Conservation (phyloP, 1,140 invertebrate genomes). For the Bombus impatiens region DNA sequence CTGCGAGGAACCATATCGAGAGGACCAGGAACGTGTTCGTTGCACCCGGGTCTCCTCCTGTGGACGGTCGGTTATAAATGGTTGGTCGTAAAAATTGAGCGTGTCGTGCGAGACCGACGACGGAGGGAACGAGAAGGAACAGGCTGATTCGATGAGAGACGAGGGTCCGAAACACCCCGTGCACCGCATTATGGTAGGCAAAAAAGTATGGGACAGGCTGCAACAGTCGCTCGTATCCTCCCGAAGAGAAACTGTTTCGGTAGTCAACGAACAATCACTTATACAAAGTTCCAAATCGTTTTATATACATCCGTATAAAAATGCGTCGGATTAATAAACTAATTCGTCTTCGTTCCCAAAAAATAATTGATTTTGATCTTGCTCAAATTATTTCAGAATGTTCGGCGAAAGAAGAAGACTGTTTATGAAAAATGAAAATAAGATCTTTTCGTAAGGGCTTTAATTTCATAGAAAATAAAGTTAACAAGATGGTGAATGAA, state of each 20-base stretch:
- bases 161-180: slow-evolving; percentile 17
- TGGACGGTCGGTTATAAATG: slow-evolving; percentile 43
- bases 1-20: not conserved
- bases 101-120: slow-evolving; percentile 23
- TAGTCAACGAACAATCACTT: not conserved
- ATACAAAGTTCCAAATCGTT: not conserved
- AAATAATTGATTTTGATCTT: not conserved
- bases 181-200: slow-evolving; percentile 28
- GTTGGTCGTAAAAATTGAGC: slow-evolving; percentile 28
- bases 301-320: not conserved
- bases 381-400: not conserved
- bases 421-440: not conserved
- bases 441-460: not conserved
- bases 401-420: not conserved
- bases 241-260: not conserved
- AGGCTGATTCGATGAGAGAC: slow-evolving; percentile 41
- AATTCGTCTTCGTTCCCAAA: not conserved
- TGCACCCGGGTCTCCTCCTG: not conserved
- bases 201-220: slow-evolving; percentile 26
- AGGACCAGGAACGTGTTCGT: slow-evolving; percentile 15
- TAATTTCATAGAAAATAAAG: not conserved
- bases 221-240: slow-evolving; percentile 1
- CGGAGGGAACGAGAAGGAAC: slow-evolving; percentile 11
- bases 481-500: not conserved
- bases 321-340: not conserved